Evolutionary conservation across 2,888 invertebrate genomes (phyloP).

Genomic region (Dryadula phaetusa): DNA sequence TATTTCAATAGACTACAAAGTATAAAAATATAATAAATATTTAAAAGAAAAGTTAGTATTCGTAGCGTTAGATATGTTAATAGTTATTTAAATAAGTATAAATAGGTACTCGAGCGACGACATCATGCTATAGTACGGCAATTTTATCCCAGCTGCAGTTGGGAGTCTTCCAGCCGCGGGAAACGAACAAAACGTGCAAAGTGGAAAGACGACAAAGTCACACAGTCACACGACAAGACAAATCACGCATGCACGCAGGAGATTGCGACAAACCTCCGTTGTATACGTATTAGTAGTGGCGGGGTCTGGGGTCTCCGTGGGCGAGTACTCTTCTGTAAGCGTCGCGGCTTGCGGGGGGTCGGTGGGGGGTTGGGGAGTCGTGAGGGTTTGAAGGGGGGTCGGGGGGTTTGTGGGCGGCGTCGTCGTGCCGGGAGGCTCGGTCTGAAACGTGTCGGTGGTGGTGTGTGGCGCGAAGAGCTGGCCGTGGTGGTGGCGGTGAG

Average conservation of each 20-base stretch:
- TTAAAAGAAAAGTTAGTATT: background rate
- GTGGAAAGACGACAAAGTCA: conserved; percentile 22
- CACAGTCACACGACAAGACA: conserved; percentile 30
- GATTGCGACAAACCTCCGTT: conserved; percentile 81
- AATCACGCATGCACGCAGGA: conserved; percentile 44
- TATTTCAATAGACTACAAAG: background rate
- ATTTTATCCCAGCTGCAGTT: conserved; percentile 19
- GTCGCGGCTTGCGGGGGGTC: conserved; percentile 49
- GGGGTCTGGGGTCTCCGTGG: conserved; percentile 65
- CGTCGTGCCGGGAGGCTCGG: conserved; percentile 66
- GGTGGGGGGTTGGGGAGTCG: conserved; percentile 48
- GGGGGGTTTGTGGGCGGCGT: conserved; percentile 50
- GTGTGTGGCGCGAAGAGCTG: conserved; percentile 69
- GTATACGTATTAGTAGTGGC: conserved; percentile 75
- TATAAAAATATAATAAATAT: background rate
- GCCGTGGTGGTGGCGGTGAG: conserved; percentile 80
- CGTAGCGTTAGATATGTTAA: background rate
- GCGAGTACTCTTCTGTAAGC: conserved; percentile 60
- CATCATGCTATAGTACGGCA: conserved; percentile 8
- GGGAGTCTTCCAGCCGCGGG: conserved; percentile 22
- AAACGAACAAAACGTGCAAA: conserved; percentile 35
- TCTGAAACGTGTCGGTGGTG: conserved; percentile 79
- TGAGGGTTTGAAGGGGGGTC: too few relatives aligned
- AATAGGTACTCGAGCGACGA: conserved; percentile 7
- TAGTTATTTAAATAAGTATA: background rate